Evolutionary conservation across 2,797 vertebrate genomes (phyloP), one percentile per base, ranked within the genome.

Genomic region (Clarias laeviceps): DNA sequence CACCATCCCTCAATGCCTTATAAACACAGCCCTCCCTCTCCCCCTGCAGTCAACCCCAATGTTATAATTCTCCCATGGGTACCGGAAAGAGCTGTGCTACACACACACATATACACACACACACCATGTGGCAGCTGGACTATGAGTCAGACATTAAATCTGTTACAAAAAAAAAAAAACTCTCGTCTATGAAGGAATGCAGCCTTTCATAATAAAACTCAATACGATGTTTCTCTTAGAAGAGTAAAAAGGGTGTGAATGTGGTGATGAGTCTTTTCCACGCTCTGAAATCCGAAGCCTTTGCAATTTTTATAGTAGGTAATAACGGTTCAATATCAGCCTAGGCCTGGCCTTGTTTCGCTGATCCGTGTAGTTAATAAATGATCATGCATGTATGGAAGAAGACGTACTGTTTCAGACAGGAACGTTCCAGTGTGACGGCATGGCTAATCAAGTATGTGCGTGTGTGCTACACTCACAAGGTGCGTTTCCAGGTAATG

Each of bases 401-500:
- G 24, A 54, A 76, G 82, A 65, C 12, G 17, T 76, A 66, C 82
- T 34, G 11, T 65, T 54, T 84, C 72, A 54, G 18, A 56, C 1
- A 5, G 24, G 20, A 50, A 59, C 45, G 57, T 27, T 37, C 15
- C 40, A 24, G 20, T 70, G 24, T 24, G 20, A 0, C 7, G 62
- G 37, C 40, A 34, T 57, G 29, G 45, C 24, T 61, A 24, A 1
- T 45, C 37, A 32, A 54, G 40, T 54, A 24, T 79, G 82, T 70
- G 65, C 57, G 80, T 74, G 9, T 32, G 27, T 64, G 77, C 37
- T 37, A 54, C 5, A 90, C 97, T 95, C 95, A 99, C 98, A 95
- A 99, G 95, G 94, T 99, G 98, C 84, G 97, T 99, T 94, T 99
- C 97, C 94, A 99, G 95, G 96, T 99, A 99, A 37, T 94, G 94